phyloP scores from a whole-genome alignment of 2,797 vertebrate species.

The Cossypha dichroa region DNA sequence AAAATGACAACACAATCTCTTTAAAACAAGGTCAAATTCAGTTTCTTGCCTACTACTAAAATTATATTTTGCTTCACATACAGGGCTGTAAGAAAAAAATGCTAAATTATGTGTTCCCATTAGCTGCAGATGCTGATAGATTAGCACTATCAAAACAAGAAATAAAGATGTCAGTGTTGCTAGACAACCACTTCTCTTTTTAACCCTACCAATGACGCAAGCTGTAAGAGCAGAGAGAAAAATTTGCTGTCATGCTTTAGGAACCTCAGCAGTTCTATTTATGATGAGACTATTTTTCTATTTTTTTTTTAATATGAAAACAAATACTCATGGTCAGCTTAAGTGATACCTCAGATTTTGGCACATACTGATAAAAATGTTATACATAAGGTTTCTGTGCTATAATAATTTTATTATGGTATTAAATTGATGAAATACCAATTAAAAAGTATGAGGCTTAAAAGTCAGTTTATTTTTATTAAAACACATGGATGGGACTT shows the following conservation, averaged over 20 bases:
- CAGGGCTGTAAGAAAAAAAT: neutral
- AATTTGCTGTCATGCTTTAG: neutral
- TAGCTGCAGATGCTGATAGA: slow-evolving; percentile 14
- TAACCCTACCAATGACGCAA: neutral
- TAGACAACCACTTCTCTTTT: slow-evolving; percentile 57
- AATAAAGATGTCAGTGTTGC: slow-evolving; percentile 43
- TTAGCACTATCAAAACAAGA: slow-evolving; percentile 23
- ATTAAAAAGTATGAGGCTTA: neutral
- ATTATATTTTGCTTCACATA: neutral
- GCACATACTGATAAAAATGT: neutral
- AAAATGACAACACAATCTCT: neutral
- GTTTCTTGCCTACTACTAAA: neutral
- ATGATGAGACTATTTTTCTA: neutral
- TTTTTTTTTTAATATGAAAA: neutral
- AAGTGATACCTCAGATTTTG: neutral
- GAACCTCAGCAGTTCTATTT: neutral
- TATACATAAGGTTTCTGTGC: neutral
- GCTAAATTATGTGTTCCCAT: neutral
- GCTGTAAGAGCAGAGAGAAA: neutral
- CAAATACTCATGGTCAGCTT: neutral
- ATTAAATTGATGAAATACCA: neutral
- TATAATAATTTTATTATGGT: neutral
- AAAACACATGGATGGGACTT: neutral
- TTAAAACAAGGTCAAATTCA: neutral
- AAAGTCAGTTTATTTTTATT: neutral